Percentiles rank a stretch among this genome's conserved stretches.
Evolutionary conservation across 2,888 invertebrate genomes (phyloP).

Genomic region (Coelopa pilipes): DNA sequence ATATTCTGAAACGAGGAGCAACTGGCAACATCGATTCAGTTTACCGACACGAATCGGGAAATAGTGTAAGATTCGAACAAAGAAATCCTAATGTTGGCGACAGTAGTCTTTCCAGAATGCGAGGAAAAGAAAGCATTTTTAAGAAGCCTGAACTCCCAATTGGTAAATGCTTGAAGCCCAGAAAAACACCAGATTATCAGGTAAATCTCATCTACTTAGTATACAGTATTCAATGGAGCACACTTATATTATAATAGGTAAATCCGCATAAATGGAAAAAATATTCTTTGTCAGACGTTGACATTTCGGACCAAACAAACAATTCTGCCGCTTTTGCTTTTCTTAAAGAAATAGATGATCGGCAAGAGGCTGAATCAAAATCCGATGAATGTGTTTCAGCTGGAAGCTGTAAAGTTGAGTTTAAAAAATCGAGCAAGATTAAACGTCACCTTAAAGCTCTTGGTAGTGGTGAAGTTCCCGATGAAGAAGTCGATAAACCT

Average conservation of each 20-base stretch:
- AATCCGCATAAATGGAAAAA: conserved; percentile 86
- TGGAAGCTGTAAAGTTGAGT: conserved; percentile 55
- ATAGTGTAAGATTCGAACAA: conserved; percentile 18
- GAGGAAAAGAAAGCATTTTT: conserved; percentile 78
- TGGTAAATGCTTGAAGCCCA: conserved; percentile 69
- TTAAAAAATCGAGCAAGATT: conserved; percentile 63
- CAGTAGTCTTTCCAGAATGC: conserved; percentile 53
- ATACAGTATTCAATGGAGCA: neutral
- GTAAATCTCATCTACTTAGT: conserved; percentile 47
- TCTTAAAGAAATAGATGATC: conserved; percentile 75
- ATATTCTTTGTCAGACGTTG: conserved; percentile 84
- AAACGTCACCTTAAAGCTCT: conserved; percentile 54
- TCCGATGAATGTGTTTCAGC: neutral
- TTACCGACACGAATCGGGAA: conserved; percentile 45
- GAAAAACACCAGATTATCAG: conserved; percentile 68
- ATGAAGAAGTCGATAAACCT: conserved; percentile 64
- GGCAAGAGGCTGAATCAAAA: conserved; percentile 60
- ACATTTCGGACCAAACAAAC: conserved; percentile 83
- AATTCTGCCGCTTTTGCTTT: conserved; percentile 82
- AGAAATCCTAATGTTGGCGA: conserved; percentile 40
- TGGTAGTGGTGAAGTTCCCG: conserved; percentile 52
- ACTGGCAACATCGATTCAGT: conserved; percentile 53
- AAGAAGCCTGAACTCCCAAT: conserved; percentile 78
- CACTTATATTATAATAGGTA: conserved; percentile 64
- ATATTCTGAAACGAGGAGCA: conserved; percentile 65